A percentile compares a stretch with the other conserved stretches of the same genome.
phyloP scores from a whole-genome alignment of 2,113 vertebrate species.

The Atlantisia rogersi region DNA sequence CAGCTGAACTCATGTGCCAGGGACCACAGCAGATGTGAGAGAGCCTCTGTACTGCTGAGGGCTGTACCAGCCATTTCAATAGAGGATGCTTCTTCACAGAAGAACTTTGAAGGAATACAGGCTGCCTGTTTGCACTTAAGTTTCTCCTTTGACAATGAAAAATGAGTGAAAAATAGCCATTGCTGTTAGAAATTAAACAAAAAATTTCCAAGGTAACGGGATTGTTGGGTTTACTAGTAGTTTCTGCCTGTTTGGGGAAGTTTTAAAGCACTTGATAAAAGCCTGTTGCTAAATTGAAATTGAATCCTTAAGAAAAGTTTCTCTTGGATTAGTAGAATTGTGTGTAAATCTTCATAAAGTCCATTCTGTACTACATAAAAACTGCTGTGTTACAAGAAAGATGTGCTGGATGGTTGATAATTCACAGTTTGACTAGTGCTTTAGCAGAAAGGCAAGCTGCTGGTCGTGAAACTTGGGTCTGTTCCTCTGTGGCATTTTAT shows the following conservation, averaged over 20 bases:
- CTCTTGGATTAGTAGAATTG: neutral
- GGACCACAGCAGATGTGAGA: accelerated
- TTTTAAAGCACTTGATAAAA: neutral
- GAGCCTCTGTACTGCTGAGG: neutral
- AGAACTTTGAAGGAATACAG: neutral
- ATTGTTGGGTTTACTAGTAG: accelerated
- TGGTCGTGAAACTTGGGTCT: neutral
- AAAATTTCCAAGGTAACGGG: neutral
- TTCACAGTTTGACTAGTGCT: neutral
- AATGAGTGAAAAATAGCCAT: neutral
- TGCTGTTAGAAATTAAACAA: neutral
- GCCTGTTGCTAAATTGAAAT: neutral
- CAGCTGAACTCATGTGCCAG: neutral
- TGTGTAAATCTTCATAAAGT: neutral
- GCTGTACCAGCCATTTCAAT: neutral
- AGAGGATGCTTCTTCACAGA: neutral
- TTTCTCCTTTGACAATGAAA: neutral
- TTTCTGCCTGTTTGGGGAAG: neutral
- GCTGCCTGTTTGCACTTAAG: neutral
- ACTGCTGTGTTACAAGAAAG: neutral
- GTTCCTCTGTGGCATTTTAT: neutral
- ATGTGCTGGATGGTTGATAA: neutral
- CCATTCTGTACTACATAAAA: neutral
- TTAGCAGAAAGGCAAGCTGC: neutral
- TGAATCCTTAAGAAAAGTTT: neutral